phyloP scores from a whole-genome alignment of 2,888 invertebrate genomes.

The Pseudanteris insignis region DNA sequence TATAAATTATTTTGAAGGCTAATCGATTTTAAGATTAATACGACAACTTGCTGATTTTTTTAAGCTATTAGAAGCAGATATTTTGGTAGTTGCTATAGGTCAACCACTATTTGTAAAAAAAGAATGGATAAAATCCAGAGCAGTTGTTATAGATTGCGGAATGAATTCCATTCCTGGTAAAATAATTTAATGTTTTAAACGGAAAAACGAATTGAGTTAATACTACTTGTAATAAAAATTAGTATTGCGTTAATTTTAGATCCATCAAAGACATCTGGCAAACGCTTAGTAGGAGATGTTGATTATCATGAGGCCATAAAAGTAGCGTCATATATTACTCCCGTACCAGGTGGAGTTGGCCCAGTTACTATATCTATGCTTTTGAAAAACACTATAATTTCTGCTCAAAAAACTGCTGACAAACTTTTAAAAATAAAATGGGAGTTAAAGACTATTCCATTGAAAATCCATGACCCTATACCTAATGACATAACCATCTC shows the following conservation, averaged over 20 bases:
- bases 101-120: conserved; percentile 89
- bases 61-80: conserved; percentile 84
- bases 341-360: conserved; percentile 96
- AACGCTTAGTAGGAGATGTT: conserved; percentile 94
- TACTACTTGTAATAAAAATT: too few relatives aligned
- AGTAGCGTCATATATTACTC: conserved; percentile 90
- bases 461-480: conserved; percentile 76
- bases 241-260: conserved; percentile 73
- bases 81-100: conserved; percentile 96
- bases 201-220: too few relatives aligned
- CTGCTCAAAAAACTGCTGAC: conserved; percentile 75
- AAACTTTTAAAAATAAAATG: conserved; percentile 73
- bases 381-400: conserved; percentile 91
- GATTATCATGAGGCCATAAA: conserved; percentile 81
- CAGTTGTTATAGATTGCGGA: conserved; percentile 98
- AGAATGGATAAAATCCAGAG: conserved; percentile 97
- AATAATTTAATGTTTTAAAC: neutral
- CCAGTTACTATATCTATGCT: conserved; percentile 99
- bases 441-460: conserved; percentile 75
- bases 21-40: neutral
- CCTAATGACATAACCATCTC: conserved; percentile 88
- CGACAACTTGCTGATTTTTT: too few relatives aligned
- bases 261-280: conserved; percentile 79
- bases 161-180: conserved; percentile 90
- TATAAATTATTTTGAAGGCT: neutral